Base-by-base conservation (phyloP, 2,888 invertebrate genomes). In the Gnatocerus cornutus region DNA sequence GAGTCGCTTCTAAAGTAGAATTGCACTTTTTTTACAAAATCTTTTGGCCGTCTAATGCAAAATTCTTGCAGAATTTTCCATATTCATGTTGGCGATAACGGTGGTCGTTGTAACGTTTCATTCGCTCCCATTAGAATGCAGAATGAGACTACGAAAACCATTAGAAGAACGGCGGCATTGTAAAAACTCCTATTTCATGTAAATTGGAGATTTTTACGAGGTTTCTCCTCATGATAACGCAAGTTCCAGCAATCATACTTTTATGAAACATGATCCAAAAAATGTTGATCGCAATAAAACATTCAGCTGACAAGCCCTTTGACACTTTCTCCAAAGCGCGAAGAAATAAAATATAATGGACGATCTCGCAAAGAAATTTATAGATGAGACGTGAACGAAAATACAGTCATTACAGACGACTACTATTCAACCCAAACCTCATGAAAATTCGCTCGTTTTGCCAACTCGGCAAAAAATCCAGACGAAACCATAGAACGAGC, bases 81-180 rank as follows among this genome's bases (percentile, higher is more conserved):
- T n/a, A n/a, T 50, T 50, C 48, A n/a, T 27, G 27, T 50, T 29
- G n/a, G 48, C n/a, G 48, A 6, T 16, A 10, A 16, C 48, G 27
- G 10, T 16, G 43, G 21, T n/a, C 39, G 13, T 13, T 10, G n/a
- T 7, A 46, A 13, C 16, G 46, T 50, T 50, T n/a, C 48, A 50
- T 50, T 29, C 1, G 29, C 1, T 6, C 1, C 48, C 48, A 50
- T 50, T 50, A 27, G 48, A 50, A 50, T 50, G 48, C 48, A 50
- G 48, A 29, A 21, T 7, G 10, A 27, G 6, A 27, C 4, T 27
- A 21, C n/a, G 6, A 16, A 46, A 46, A 13, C 46, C 29, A 50
- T 50, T 27, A 27, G 48, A 29, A 29, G 13, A 41, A 13, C 41
- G 41, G 41, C 5, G 6, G n/a, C 41, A 12, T 41, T 41, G n/a